Evolutionary conservation across 2,888 invertebrate genomes (phyloP), one percentile per base, ranked within the genome.

Genomic region (Oconnorella tubifera): DNA sequence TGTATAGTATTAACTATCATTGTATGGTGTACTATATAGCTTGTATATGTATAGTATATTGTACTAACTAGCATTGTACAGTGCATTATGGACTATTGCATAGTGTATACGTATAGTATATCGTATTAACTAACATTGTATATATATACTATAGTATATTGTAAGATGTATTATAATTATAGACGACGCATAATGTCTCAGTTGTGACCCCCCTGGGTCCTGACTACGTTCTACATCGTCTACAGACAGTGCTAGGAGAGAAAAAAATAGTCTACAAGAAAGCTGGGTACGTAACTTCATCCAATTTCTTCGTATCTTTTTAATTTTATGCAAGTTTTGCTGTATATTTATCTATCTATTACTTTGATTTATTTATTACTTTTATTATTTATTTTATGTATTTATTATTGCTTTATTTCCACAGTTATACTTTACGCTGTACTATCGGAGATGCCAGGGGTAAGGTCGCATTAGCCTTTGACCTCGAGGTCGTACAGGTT

Each of bases 151-250:
- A n/a, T n/a, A n/a, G n/a, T n/a, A n/a, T n/a, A n/a, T n/a, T n/a
- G n/a, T n/a, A n/a, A n/a, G n/a, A n/a, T n/a, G n/a, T n/a, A n/a
- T n/a, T n/a, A n/a, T n/a, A n/a, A n/a, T n/a, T 60, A 23, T 73
- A 80, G 79, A 86, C 87, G 64, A 80, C 89, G 72, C 88, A 87
- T 75, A 89, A 89, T 77, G 88, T 90, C 57, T 89, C 89, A 4
- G 87, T 88, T 51, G 89, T 89, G 2, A 86, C 86, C 40, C 87
- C 86, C 69, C 84, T 83, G 56, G 86, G 86, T 78, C 86, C 89
- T 2, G 87, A 88, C 71, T 82, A 85, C 70, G 87, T 89, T 19
- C 83, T 89, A 59, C 83, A 83, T 32, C 85, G 86, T 75, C 81
- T 90, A 55, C 84, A 85, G 62, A 83, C 84, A 59, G 88, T 87